These are phyloP conservation scores for Tortrix viridana DNA, from an alignment of 2,888 invertebrate genomes.

Conservation along the genomic window DNA sequence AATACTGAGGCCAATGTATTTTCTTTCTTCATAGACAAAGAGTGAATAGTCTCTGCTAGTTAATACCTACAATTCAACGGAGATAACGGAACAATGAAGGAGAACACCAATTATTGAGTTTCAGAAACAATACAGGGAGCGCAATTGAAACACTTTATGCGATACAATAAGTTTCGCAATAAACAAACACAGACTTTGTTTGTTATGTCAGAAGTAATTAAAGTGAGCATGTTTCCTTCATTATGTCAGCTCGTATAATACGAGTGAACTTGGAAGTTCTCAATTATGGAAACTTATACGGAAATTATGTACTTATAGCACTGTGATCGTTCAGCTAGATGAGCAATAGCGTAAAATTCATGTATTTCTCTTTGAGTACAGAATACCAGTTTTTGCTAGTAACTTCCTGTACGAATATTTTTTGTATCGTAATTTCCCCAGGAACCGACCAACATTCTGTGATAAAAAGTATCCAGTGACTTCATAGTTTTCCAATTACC, in stretches of 20 bases:
- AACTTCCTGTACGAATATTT: too few relatives aligned
- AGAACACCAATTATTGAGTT: conserved; percentile 32
- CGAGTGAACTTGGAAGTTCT: background rate
- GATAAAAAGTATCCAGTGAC: too few relatives aligned
- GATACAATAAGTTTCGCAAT: conserved; percentile 30
- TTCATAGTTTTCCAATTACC: too few relatives aligned
- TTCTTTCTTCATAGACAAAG: conserved; percentile 15
- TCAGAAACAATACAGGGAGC: conserved; percentile 25
- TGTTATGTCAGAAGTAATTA: conserved; percentile 27
- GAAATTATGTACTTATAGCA: background rate
- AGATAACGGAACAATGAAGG: conserved; percentile 14
- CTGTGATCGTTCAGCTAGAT: too few relatives aligned
- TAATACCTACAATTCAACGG: conserved; percentile 7
- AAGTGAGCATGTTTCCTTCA: conserved; percentile 4
- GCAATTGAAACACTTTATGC: conserved; percentile 33
- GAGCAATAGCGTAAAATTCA: too few relatives aligned
- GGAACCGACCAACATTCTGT: too few relatives aligned
- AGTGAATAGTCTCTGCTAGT: conserved; percentile 2
- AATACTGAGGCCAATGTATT: conserved; percentile 3
- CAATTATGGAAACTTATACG: background rate
- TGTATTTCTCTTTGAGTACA: too few relatives aligned
- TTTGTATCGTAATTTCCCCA: too few relatives aligned
- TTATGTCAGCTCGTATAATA: conserved; percentile 2
- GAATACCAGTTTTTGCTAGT: too few relatives aligned
- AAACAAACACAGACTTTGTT: conserved; percentile 28